Percentiles rank a stretch among this genome's conserved stretches.
phyloP scores from a whole-genome alignment of 1,140 invertebrate species.

The Hormaphis cornu region DNA sequence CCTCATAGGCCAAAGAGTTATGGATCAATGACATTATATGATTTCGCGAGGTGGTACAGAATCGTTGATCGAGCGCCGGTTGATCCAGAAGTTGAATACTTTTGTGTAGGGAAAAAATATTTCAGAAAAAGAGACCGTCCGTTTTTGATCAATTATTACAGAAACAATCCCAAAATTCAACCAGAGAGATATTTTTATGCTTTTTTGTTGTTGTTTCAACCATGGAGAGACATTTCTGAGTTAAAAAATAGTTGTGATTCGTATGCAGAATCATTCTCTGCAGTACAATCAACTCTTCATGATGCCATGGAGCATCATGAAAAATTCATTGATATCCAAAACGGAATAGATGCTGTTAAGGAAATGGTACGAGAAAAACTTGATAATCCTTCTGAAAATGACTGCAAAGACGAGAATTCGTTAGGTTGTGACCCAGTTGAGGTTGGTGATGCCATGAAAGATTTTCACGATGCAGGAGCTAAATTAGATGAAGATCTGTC shows the following conservation, averaged over 20 bases:
- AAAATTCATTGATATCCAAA: no score
- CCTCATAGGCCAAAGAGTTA: conserved; percentile 36
- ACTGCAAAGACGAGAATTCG: no score
- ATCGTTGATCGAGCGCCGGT: background rate
- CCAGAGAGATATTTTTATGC: conserved; percentile 29
- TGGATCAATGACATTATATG: conserved; percentile 35
- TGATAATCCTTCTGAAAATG: no score
- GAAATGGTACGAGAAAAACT: no score
- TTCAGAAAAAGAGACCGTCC: conserved; percentile 1
- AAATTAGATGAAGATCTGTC: conserved; percentile 28
- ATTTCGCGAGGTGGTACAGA: conserved; percentile 32
- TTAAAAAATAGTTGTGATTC: conserved; percentile 5
- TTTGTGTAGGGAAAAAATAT: background rate
- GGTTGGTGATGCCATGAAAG: background rate
- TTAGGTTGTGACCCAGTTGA: background rate
- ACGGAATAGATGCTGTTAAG: no score
- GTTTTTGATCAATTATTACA: conserved; percentile 8
- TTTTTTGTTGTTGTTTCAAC: conserved; percentile 27
- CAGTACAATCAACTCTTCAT: no score
- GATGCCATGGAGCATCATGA: no score
- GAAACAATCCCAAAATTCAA: conserved; percentile 5
- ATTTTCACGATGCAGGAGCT: background rate
- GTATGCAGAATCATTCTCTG: background rate
- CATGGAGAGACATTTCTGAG: conserved; percentile 16
- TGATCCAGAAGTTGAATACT: background rate